These are phyloP conservation scores for Falcunculus frontatus DNA, from an alignment of 2,113 vertebrate genomes.

Conservation along the genomic window DNA sequence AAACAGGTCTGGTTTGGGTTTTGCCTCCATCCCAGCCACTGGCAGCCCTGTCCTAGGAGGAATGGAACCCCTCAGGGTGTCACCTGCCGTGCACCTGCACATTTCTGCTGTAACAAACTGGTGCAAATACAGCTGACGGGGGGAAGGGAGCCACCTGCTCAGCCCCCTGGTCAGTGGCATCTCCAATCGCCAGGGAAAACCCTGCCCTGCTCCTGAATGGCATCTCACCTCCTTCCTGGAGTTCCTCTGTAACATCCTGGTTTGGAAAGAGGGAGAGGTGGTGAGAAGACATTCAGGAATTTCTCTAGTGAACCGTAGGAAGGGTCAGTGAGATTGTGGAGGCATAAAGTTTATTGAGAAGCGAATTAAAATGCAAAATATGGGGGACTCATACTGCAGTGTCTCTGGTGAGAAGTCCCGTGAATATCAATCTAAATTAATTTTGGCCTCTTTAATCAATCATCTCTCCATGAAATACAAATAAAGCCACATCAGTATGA, in stretches of 20 bases:
- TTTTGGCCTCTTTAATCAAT: conserved; percentile 57
- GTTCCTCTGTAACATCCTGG: not conserved
- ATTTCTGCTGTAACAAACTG: not conserved
- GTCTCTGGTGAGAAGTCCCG: not conserved
- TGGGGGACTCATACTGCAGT: not conserved
- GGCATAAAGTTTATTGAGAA: not conserved
- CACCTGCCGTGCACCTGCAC: not conserved
- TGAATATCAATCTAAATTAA: conserved; percentile 57
- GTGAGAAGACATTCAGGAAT: not conserved
- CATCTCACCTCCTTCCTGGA: not conserved
- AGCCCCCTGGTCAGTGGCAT: not conserved
- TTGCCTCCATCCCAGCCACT: not conserved
- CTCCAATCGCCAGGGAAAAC: not conserved
- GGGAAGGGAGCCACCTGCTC: not conserved
- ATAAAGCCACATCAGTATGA: conserved; percentile 36
- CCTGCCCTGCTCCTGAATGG: too few relatives aligned
- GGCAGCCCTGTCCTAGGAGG: not conserved
- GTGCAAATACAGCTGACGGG: not conserved
- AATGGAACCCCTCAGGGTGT: not conserved
- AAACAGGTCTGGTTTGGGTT: not conserved
- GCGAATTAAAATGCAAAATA: conserved; percentile 50
- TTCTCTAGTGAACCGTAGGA: not conserved
- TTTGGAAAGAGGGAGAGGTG: not conserved
- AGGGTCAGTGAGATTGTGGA: not conserved
- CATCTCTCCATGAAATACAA: conserved; percentile 47